phyloP scores from a whole-genome alignment of 1,140 invertebrate species.

The Acyrthosiphon pisum region DNA sequence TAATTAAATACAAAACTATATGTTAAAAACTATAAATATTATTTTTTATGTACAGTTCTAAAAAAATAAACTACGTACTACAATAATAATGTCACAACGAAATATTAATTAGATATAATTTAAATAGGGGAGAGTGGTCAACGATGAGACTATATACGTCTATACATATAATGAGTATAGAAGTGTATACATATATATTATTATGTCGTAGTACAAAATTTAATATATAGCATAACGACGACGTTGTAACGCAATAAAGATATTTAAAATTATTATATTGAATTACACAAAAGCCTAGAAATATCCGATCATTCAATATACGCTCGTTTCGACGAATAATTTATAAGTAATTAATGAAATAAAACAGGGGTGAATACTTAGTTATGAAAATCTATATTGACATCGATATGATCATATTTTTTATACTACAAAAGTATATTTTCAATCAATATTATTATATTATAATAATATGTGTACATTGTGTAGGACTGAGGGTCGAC shows the following conservation, averaged over 20 bases:
- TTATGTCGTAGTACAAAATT: not conserved
- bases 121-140: not conserved
- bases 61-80: not conserved
- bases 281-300: not conserved
- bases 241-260: not conserved
- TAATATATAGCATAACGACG: not conserved
- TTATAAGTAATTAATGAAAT: not conserved
- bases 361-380: not conserved
- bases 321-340: not conserved
- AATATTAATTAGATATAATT: not conserved
- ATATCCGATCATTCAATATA: not conserved
- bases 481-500: not conserved
- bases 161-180: not conserved
- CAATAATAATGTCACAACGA: not conserved
- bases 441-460: not conserved
- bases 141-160: not conserved
- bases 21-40: slow-evolving; percentile 2
- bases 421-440: not conserved
- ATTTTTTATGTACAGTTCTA: slow-evolving; percentile 9
- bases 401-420: not conserved
- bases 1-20: not conserved
- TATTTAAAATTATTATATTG: not conserved
- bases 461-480: not conserved
- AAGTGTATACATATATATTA: not conserved
- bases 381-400: not conserved